Evolutionary conservation across 2,888 invertebrate species (phyloP).

Genomic region (Cecidostiba fungosa): DNA sequence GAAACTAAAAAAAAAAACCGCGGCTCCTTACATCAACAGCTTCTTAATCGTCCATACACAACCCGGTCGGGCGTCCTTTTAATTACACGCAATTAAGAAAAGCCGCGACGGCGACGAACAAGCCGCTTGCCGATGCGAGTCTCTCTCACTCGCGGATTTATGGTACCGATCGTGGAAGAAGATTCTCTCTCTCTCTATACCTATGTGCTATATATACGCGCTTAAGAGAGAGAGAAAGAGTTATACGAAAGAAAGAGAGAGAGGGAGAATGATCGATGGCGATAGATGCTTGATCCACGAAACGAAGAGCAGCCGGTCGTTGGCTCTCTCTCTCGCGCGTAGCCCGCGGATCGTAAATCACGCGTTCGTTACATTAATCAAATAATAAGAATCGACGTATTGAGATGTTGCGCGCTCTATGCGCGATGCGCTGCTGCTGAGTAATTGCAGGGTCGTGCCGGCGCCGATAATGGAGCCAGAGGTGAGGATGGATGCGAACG

Average conservation of each 20-base stretch:
- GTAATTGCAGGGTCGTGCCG: constrained; percentile 17
- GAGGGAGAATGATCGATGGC: constrained; percentile 58
- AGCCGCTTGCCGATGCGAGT: background rate
- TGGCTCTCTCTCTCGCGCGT: constrained; percentile 3
- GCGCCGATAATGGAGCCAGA: background rate
- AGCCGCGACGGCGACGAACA: constrained; percentile 20
- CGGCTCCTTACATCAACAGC: background rate
- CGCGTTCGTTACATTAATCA: constrained; percentile 59
- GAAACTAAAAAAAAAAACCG: background rate
- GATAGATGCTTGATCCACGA: constrained; percentile 52
- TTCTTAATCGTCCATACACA: constrained; percentile 1
- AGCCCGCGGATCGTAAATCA: constrained; percentile 54
- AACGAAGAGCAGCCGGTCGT: constrained; percentile 40
- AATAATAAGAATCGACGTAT: constrained; percentile 59
- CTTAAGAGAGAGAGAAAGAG: constrained; percentile 7
- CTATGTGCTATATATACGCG: background rate
- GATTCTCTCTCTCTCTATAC: constrained; percentile 31
- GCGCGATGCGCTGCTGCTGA: background rate
- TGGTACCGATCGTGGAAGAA: constrained; percentile 48
- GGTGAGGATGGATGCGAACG: constrained; percentile 14
- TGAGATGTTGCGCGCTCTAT: constrained; percentile 48
- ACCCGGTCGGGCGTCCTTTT: constrained; percentile 39
- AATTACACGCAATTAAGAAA: constrained; percentile 60
- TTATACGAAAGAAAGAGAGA: background rate
- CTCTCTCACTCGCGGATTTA: constrained; percentile 46